phyloP scores from a whole-genome alignment of 2,113 vertebrate species.

The Zapornia atra region DNA sequence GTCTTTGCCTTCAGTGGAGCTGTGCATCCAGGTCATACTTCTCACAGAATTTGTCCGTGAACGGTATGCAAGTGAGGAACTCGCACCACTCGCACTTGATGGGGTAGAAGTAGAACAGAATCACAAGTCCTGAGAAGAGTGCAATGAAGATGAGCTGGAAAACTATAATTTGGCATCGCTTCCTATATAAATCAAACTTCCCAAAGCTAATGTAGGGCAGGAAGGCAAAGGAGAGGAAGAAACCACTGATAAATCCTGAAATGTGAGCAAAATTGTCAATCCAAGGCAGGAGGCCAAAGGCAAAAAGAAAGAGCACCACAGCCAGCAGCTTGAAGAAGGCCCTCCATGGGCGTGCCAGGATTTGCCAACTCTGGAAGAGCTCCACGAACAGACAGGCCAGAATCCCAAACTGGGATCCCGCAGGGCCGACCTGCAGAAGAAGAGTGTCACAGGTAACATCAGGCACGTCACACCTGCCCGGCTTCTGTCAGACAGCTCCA shows the following conservation, averaged over 20 bases:
- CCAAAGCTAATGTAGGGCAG: slow-evolving; percentile 98
- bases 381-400: slow-evolving; percentile 98
- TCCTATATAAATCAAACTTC: slow-evolving; percentile 95
- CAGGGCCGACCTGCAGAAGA: slow-evolving; percentile 90
- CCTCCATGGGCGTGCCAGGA: slow-evolving; percentile 93
- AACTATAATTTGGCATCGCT: slow-evolving; percentile 95
- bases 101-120: slow-evolving; percentile 94
- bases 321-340: slow-evolving; percentile 95
- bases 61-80: slow-evolving; percentile 96
- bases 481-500: background rate
- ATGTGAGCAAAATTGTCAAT: slow-evolving; percentile 98
- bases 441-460: background rate
- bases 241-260: slow-evolving; percentile 93
- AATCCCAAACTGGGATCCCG: slow-evolving; percentile 97
- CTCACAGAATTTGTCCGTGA: slow-evolving; percentile 99
- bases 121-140: slow-evolving; percentile 92
- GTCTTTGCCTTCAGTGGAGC: slow-evolving; percentile 85
- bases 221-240: slow-evolving; percentile 98
- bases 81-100: slow-evolving; percentile 98
- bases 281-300: slow-evolving; percentile 97
- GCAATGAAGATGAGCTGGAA: slow-evolving; percentile 92
- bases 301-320: slow-evolving; percentile 95
- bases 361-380: slow-evolving; percentile 98
- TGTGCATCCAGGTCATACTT: slow-evolving; percentile 97
- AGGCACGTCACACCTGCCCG: background rate